Conservation (phyloP, 2,888 invertebrate genomes). For the Tetanocera ferruginea region DNA sequence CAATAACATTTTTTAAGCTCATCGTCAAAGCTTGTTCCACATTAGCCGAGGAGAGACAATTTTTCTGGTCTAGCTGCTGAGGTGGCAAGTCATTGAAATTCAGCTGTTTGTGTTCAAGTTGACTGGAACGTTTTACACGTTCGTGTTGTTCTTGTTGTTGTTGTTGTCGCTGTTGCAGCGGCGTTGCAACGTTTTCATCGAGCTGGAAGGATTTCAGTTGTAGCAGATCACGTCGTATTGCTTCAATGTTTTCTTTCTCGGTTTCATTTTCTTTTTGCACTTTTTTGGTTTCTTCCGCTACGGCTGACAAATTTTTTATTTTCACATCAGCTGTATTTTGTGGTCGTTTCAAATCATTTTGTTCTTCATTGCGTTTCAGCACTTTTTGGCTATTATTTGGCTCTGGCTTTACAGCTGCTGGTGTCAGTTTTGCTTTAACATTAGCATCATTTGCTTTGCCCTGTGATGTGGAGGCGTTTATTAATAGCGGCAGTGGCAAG, state of each 20-base stretch:
- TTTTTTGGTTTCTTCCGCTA: background rate
- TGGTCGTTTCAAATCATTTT: background rate
- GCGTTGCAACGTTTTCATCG: slow-evolving; percentile 23
- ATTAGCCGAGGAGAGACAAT: slow-evolving; percentile 60
- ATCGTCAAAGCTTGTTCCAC: slow-evolving; percentile 47
- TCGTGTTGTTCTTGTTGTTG: slow-evolving; percentile 8
- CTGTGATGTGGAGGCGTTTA: slow-evolving; percentile 58
- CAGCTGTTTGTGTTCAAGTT: slow-evolving; percentile 13
- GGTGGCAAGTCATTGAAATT: slow-evolving; percentile 41
- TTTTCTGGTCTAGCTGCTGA: slow-evolving; percentile 45
- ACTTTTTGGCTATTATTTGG: background rate
- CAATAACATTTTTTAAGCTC: slow-evolving; percentile 46
- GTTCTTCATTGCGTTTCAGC: background rate
- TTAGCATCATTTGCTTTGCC: slow-evolving; percentile 40
- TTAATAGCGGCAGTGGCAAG: slow-evolving; percentile 61
- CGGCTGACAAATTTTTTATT: slow-evolving; percentile 5
- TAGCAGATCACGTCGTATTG: slow-evolving; percentile 64
- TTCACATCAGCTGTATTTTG: background rate
- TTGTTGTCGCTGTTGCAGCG: background rate
- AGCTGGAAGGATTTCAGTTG: slow-evolving; percentile 51
- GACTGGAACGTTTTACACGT: slow-evolving; percentile 56
- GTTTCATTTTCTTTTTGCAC: slow-evolving; percentile 22
- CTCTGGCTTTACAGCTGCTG: slow-evolving; percentile 16
- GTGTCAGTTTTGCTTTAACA: slow-evolving; percentile 38
- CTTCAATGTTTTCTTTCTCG: slow-evolving; percentile 58